A percentile compares a stretch with the other conserved stretches of the same genome.
Conservation (phyloP, 2,797 vertebrate genomes). For the Hypotaenidia philippensis region DNA sequence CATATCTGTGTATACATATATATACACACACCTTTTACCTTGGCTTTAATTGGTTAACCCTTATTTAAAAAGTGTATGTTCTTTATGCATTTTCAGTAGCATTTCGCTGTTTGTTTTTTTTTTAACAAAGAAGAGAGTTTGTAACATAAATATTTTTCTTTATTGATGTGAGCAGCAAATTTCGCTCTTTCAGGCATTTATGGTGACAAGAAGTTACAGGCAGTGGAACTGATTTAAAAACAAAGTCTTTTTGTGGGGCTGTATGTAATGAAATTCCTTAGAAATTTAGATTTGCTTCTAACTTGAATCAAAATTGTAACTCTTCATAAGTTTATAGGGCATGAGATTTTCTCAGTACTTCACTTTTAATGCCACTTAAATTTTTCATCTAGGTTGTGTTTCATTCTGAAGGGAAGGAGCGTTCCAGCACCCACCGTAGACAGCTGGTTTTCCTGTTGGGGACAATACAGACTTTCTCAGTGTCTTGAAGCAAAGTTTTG, state of each 20-base stretch:
- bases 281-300: background rate
- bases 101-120: background rate
- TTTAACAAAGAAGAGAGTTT: background rate
- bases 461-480: background rate
- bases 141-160: background rate
- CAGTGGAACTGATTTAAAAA: background rate
- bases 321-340: background rate
- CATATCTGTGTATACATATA: background rate
- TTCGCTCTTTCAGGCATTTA: background rate
- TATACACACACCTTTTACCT: background rate
- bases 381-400: background rate
- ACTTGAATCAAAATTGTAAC: background rate
- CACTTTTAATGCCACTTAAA: background rate
- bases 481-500: slow-evolving; percentile 24
- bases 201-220: background rate
- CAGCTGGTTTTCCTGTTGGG: background rate
- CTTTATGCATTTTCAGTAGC: background rate
- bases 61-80: background rate
- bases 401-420: background rate
- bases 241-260: background rate
- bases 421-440: background rate
- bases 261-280: background rate
- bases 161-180: background rate
- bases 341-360: background rate
- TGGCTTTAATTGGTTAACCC: background rate